Evolutionary conservation across 92 coral and sea anemone genomes (phyloP).

Genomic region (Umimayanthus chanpuru): DNA sequence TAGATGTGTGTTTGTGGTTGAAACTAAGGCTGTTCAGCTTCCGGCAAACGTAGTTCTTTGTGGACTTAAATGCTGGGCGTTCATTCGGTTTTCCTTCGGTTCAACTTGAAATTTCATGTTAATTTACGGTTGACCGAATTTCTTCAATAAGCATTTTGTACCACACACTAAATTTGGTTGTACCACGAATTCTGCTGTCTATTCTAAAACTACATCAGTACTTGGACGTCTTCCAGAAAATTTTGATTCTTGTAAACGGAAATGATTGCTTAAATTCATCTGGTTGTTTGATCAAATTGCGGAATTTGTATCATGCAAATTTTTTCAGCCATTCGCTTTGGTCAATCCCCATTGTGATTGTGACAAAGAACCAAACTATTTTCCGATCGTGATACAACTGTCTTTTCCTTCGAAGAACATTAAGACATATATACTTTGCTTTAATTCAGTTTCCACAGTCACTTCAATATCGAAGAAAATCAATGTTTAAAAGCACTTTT

Average conservation of each 20-base stretch:
- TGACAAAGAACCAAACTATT: slow-evolving; percentile 15
- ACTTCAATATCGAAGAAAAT: not conserved
- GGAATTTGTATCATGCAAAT: slow-evolving; percentile 12
- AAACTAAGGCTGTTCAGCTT: no score
- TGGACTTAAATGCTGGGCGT: not conserved
- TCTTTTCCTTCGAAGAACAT: not conserved
- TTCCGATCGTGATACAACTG: not conserved
- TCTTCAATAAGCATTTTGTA: not conserved
- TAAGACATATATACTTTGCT: not conserved
- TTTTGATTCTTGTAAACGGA: not conserved
- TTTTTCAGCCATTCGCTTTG: not conserved
- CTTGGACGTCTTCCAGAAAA: slow-evolving; percentile 5
- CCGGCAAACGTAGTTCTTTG: not conserved
- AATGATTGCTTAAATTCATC: not conserved
- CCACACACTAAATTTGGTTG: not conserved
- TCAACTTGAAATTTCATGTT: not conserved
- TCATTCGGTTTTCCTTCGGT: not conserved
- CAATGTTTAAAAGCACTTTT: not conserved
- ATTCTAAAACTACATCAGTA: not conserved
- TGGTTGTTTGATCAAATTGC: not conserved
- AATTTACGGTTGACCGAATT: not conserved
- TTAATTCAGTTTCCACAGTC: not conserved
- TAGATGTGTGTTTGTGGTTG: no score
- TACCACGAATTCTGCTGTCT: not conserved
- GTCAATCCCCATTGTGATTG: slow-evolving; percentile 27